Conservation (phyloP, 2,797 vertebrate species). For the Peromyscus eremicus region DNA sequence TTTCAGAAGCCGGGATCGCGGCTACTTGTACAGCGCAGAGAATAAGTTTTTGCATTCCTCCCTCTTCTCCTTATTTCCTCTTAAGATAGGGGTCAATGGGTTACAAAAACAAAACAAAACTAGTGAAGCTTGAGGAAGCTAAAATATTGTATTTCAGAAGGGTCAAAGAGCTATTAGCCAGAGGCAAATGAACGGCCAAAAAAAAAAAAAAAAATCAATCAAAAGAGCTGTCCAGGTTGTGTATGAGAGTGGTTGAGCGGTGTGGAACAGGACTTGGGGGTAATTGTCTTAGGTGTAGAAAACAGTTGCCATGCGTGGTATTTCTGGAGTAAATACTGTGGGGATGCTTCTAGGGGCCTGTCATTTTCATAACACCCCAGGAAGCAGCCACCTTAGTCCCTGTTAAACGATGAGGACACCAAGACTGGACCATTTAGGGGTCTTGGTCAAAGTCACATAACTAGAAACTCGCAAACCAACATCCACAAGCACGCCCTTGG, state of each 20-base stretch:
- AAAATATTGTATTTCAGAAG: slow-evolving; percentile 43
- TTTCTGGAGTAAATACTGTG: background rate
- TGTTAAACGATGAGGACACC: background rate
- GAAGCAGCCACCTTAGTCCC: background rate
- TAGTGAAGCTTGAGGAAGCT: background rate
- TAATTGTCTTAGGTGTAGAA: background rate
- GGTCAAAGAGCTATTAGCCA: background rate
- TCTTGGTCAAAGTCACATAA: background rate
- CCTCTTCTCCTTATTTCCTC: background rate
- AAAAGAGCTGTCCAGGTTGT: background rate
- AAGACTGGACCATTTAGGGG: background rate
- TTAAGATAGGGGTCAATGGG: background rate
- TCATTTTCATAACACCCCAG: background rate
- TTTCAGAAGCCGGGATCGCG: background rate
- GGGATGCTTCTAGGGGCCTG: background rate
- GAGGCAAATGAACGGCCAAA: slow-evolving; percentile 30
- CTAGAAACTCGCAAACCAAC: background rate
- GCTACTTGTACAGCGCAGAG: background rate
- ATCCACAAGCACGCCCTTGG: background rate
- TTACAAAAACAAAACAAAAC: background rate
- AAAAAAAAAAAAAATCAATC: background rate
- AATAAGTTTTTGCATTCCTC: background rate
- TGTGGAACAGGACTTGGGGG: background rate
- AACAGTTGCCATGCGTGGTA: background rate
- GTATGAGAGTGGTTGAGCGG: background rate